Evolutionary conservation across 2,113 vertebrate species (phyloP).

Genomic region (Vanacampus margaritifer): DNA sequence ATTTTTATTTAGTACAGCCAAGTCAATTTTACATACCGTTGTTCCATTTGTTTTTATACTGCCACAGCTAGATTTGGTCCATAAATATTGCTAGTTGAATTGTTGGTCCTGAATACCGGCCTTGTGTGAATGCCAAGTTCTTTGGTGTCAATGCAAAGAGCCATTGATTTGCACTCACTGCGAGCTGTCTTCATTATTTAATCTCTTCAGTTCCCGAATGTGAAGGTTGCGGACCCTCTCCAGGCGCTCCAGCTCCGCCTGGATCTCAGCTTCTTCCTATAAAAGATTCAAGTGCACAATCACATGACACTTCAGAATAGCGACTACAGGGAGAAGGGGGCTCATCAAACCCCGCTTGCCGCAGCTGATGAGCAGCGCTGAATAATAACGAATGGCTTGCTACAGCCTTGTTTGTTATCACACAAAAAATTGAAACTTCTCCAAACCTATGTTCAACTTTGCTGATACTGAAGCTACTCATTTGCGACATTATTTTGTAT

Average conservation of each 20-base stretch:
- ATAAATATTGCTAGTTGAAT: neutral
- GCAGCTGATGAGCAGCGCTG: constrained; percentile 35
- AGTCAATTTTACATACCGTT: neutral
- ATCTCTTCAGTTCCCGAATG: constrained; percentile 98
- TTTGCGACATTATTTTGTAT: neutral
- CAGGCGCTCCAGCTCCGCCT: constrained; percentile 97
- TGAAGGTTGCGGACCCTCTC: constrained; percentile 99
- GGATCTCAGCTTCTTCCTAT: constrained; percentile 99
- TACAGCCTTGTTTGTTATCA: neutral
- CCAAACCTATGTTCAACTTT: constrained; percentile 16
- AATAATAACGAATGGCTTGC: constrained; percentile 44
- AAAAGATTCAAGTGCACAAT: constrained; percentile 68
- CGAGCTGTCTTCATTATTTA: constrained; percentile 99
- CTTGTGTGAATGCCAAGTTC: constrained; percentile 13
- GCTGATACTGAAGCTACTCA: neutral
- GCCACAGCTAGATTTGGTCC: neutral
- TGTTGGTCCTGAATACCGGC: neutral
- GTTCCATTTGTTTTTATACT: neutral
- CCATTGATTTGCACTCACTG: constrained; percentile 80
- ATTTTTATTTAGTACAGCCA: neutral
- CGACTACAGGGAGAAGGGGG: constrained; percentile 33
- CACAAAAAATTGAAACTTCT: constrained; percentile 23
- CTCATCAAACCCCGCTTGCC: constrained; percentile 50
- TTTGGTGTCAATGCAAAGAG: constrained; percentile 27
- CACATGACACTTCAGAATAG: constrained; percentile 39